Evolutionary conservation across 2,797 vertebrate species (phyloP), one percentile per base, ranked within the genome.

Genomic region (Monodelphis domestica): DNA sequence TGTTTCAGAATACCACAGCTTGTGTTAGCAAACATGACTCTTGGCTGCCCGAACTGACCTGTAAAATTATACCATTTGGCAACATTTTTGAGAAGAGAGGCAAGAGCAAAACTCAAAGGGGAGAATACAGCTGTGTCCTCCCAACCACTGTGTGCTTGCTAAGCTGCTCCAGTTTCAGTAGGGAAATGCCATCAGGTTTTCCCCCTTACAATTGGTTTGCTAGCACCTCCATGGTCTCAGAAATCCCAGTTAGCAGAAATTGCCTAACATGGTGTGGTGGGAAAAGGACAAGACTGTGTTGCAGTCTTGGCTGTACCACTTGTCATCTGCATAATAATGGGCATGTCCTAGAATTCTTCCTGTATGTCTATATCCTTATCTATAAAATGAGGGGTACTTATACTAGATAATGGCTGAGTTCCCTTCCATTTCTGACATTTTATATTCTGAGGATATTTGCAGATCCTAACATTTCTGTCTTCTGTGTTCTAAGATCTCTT

Each of bases 61-160:
- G 95, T 98, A 97, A 97, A 97, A 96, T 38, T 7, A 11, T 94
- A 30, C 91, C 14, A 53, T 89, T 97, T 98, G 97, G 98, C 97
- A 97, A 93, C 88, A 45, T 10, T 50, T 24, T 92, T 93, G 93
- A n/a, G 95, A 96, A 94, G 97, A 95, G 97, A 97, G 95, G 93
- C 0, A 0, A 96, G 90, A 84, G 78, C 78, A 56, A 95, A 97
- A 96, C 95, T 95, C 95, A 95, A 89, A 94, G 94, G 92, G n/a
- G 90, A 95, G 95, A 95, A 93, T 96, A 95, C 95, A 95, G 94
- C 63, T 97, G 93, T 97, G 95, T 96, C 97, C 93, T 63, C 94
- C 89, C 91, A 0, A 84, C 70, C 21, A 26, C 38, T 84, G 38
- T 12, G 29, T 78, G 9, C 21, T 84, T n/a, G n/a, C n/a, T n/a